Base-by-base conservation (phyloP, 2,113 vertebrate genomes). In the Mandrillus leucophaeus region DNA sequence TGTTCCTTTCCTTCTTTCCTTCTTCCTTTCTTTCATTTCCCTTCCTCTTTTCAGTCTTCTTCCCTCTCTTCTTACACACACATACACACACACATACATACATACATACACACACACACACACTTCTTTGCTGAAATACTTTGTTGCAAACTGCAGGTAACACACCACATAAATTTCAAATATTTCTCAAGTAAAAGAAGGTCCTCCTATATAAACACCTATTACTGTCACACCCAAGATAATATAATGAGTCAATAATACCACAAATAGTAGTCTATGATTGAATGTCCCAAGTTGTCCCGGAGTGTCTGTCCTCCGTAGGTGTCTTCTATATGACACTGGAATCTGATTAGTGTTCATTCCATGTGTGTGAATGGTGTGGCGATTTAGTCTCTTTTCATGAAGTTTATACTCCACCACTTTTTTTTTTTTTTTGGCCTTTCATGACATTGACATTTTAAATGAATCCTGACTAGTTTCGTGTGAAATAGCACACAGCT, bases 321-420 rank as follows among this genome's bases (percentile, higher is more conserved):
- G 11, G 1, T 25, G 9, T 35, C 8, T 22, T 12, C 30, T 1
- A 0, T 27, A n/a, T 83, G 35, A 13, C 13, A 52, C 32, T 0
- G 0, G 35, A 17, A 32, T 38, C 11, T 7, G 38, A 16, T 0
- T 2, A 4, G 10, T 43, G 13, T 14, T 82, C 6, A 27, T 6
- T 59, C 6, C 40, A 9, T 8, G 3, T 20, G 32, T 1, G 2
- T 35, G 20, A 48, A 18, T 1, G 13, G 30, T 32, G 13, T 50
- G 20, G 70, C 3, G 13, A 3, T 35, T 81, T 6, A 18, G 6
- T 76, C 52, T 59, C 25, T 2, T 16, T 16, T 72, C 8, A 45
- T 13, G 16, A 45, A 50, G 16, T n/a, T 32, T 8, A 16, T n/a
- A 8, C n/a, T 76, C n/a, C 4, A 64, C 27, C 11, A 64, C 61